Evolutionary conservation across 92 coral and sea anemone species (phyloP), one percentile per base, ranked within the genome.

Genomic region (Zoanthus gigantus): DNA sequence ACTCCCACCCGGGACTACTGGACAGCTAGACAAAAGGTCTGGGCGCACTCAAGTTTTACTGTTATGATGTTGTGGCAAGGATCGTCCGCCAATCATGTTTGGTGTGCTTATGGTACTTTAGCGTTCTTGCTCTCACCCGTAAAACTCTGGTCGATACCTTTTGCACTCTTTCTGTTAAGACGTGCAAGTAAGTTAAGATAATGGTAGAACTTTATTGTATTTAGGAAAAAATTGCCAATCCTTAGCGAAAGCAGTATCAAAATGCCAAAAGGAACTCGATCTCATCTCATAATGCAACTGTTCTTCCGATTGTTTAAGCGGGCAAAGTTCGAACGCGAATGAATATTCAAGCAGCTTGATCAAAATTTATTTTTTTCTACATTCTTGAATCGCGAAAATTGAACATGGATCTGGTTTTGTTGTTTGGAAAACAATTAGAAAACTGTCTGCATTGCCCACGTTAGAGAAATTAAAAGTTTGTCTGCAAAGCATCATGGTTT

Each of bases 41-140:
- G 83, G 78, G 93, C 86, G 11, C 98, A 95, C 78, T 15, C 87
- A 9, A 88, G 92, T 44, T 93, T 87, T 69, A 63, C 91, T 71
- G 74, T 84, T 23, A 44, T 92, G 73, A 53, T 96, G 23, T 23
- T 95, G 53, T 94, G 93, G 91, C 98, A 96, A 75, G 91, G 92
- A 12, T 87, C 92, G 8, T 95, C 96, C 37, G 89, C 93, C 84
- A 89, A 81, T 56, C 90, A 87, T 87, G 72, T 96, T 50, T 89
- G 91, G 87, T 89, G 78, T 14, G 94, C 98, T 11, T 96, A 96
- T 83, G 98, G 98, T 0, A 23, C 57, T 23, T 87, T 93, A 92
- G 93, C 98, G 52, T 96, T 94, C 82, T 77, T 95, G 63, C 53
- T 96, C 10, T 89, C 93, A 11, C 98, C 98, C 12, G 98, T 92